Base-by-base conservation (phyloP, 2,797 vertebrate species). In the Erpetoichthys calabaricus region DNA sequence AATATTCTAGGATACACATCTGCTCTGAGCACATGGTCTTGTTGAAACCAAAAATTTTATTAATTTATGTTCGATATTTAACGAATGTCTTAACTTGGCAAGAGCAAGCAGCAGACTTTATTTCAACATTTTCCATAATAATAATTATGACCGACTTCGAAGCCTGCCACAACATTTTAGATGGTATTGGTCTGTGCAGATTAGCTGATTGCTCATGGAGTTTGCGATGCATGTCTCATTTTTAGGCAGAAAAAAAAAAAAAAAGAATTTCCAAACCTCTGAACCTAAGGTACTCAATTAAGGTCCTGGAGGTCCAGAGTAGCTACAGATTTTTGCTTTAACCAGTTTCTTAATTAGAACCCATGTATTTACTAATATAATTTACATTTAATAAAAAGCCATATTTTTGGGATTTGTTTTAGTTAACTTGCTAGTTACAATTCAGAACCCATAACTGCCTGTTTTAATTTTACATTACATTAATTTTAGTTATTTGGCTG, bases 1-100 rank as follows among this genome's bases (percentile, higher is more conserved):
- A 59, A 56, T 56, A 56, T 60, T 49, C 25, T 25, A 25, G 10
- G 53, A 54, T 42, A 42, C 44, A 41, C 53, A 42, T 54, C 41
- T 54, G 5, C 7, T 42, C 44, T 3, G 41, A 42, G 9, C 41
- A 54, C 53, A 42, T 3, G 2, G 6, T 42, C 41, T 54, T 8
- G 41, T 54, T 1, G 5, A 43, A 54, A 42, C 6, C 53, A 42
- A 7, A 54, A 54, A 54, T 54, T 41, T 42, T 43, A 54, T 53
- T 54, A 41, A 54, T 54, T 54, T 54, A 4, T 10, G 6, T 10
- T 53, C 51, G 8, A 10, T 53, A 6, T 6, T 10, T 10, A 53
- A n/a, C 42, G 9, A 51, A 51, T 6, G 5, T 51, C 50, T 51
- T 51, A 42, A 54, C 10, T 54, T 42, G 41, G 53, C 53, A 54